Evolutionary conservation across 2,888 invertebrate genomes (phyloP).

Genomic region (Leptura quadrifasciata): DNA sequence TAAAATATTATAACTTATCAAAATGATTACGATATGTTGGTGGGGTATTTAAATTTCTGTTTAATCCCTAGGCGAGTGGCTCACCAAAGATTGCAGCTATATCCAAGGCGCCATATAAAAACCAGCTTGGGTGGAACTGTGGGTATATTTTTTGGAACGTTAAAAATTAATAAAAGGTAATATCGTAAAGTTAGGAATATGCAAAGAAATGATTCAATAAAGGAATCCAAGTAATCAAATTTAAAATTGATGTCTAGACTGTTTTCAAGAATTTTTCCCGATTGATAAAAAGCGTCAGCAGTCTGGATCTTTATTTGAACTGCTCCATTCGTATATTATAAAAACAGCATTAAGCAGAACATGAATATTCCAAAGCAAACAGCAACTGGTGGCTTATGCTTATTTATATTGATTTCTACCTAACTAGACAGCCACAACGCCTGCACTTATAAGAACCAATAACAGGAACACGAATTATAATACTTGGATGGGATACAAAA

Average conservation of each 20-base stretch:
- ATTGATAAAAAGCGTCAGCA: neutral
- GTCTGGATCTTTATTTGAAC: neutral
- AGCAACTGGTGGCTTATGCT: constrained; percentile 20
- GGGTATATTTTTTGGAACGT: too few species aligned
- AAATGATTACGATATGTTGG: too few species aligned
- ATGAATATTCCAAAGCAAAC: constrained; percentile 17
- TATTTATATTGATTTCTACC: constrained; percentile 17
- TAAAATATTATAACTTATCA: too few species aligned
- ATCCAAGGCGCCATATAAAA: too few species aligned
- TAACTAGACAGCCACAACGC: neutral
- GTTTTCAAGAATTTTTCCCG: neutral
- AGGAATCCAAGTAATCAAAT: neutral
- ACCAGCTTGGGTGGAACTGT: too few species aligned
- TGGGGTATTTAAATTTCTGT: too few species aligned
- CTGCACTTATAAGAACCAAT: neutral
- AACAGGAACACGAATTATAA: neutral
- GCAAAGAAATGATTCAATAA: neutral
- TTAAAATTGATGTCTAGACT: neutral
- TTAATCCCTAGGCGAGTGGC: too few species aligned
- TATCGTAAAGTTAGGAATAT: neutral
- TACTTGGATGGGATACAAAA: neutral
- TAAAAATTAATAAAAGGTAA: neutral
- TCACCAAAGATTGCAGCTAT: too few species aligned
- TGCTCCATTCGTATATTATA: neutral
- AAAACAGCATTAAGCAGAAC: constrained; percentile 1